phyloP scores from a whole-genome alignment of 2,888 invertebrate genomes.

The Hymenopus coronatus region DNA sequence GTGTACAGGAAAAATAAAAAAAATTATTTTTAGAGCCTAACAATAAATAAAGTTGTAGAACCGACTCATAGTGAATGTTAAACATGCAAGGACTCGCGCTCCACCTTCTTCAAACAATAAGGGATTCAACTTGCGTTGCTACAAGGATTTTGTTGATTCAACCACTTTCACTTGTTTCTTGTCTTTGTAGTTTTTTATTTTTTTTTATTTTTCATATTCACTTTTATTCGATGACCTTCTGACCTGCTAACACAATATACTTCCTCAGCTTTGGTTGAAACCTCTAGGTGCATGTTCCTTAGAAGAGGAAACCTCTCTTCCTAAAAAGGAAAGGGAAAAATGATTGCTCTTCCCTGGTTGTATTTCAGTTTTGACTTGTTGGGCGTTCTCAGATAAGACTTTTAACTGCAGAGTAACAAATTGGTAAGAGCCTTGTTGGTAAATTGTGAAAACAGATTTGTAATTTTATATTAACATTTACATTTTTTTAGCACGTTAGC shows the following conservation, averaged over 20 bases:
- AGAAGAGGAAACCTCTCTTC: no score
- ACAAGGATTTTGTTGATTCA: neutral
- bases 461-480: no score
- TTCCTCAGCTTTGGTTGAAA: neutral
- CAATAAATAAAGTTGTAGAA: neutral
- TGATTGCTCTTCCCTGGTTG: no score
- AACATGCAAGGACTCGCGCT: neutral
- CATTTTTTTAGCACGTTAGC: no score
- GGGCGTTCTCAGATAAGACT: no score
- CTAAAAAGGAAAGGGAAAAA: no score
- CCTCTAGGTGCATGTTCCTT: no score
- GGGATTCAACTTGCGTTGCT: neutral
- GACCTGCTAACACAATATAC: neutral
- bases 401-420: no score
- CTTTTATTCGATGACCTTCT: neutral
- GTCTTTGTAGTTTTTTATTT: no score
- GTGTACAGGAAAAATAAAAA: neutral
- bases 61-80: neutral
- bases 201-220: neutral
- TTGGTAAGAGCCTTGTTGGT: no score
- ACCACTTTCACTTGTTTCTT: neutral
- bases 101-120: neutral
- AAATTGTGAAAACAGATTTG: no score
- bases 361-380: no score
- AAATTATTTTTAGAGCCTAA: neutral